Evolutionary conservation across 2,797 vertebrate species (phyloP), one percentile per base, ranked within the genome.

Genomic region (Petrocephalus schoutedeni): DNA sequence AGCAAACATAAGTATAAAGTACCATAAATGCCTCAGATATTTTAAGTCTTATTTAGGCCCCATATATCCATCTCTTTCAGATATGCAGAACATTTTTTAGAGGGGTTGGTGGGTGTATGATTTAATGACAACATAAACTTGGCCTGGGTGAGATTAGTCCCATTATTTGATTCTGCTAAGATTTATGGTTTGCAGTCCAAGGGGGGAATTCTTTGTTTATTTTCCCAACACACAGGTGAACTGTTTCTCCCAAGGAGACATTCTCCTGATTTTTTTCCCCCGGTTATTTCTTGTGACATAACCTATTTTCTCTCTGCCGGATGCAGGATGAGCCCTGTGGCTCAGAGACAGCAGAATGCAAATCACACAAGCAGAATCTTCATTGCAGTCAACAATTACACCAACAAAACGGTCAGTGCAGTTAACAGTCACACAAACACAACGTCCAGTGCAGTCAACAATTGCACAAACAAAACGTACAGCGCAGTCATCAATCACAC

Each of bases 221-320:
- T 56, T 88, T 87, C 58, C 86, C 89, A 92, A 90, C 45, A 88
- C 67, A 83, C 91, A 92, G 92, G 49, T 71, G 53, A 58, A 53
- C 51, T 80, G 67, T 88, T 82, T 87, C 53, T 49, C 64, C 7
- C 88, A 85, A 88, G 86, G 28, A 90, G 92, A 91, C 89, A 90
- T 71, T 49, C 84, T 21, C 86, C 91, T 88, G 88, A 91, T 91
- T 87, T 89, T 61, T 36, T 93, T 91, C 94, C 41, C 41, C 41
- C 93, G 93, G 23, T 56, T 86, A 77, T 41, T 57, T 41, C 93
- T 92, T 94, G 92, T 91, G 90, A 91, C 88, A 89, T 90, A 92
- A 93, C 92, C 93, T 91, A 90, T 93, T 94, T 90, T 93, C 92
- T 87, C 92, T 91, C 45, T 90, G 90, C 90, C 92, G 91, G 36